Conservation (phyloP, 2,888 invertebrate genomes). For the Hedychridium roseum region DNA sequence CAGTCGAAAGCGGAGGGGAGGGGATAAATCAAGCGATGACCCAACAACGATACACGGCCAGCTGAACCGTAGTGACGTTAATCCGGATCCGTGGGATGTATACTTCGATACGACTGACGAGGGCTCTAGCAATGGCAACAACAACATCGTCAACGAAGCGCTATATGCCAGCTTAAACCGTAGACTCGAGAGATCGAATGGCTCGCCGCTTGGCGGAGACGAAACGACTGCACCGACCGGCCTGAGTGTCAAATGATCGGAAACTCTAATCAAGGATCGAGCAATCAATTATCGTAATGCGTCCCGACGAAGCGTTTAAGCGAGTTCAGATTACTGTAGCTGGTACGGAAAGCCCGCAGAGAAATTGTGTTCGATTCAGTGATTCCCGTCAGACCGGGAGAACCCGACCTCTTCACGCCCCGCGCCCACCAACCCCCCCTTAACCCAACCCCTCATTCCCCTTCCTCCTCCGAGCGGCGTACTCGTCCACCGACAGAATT, state of each 20-base stretch:
- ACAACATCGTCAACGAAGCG: too few species aligned
- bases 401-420: not conserved
- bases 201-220: constrained; percentile 24
- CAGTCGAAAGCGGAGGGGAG: constrained; percentile 7
- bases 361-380: constrained; percentile 36
- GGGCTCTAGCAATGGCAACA: too few species aligned
- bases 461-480: too few species aligned
- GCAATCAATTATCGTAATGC: constrained; percentile 48
- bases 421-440: not conserved
- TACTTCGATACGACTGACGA: constrained; percentile 28
- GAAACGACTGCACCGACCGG: too few species aligned
- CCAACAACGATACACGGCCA: constrained; percentile 8
- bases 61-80: constrained; percentile 31
- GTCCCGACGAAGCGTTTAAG: constrained; percentile 32
- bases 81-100: constrained; percentile 39
- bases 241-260: constrained; percentile 48
- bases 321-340: constrained; percentile 31
- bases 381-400: constrained; percentile 7
- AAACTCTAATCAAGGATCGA: constrained; percentile 44
- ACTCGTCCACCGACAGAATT: too few species aligned
- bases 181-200: constrained; percentile 39
- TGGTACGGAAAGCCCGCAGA: constrained; percentile 29
- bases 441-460: too few species aligned
- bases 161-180: constrained; percentile 29
- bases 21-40: constrained; percentile 25